These are phyloP conservation scores for Aphidius ervi DNA, from an alignment of 1,140 invertebrate species.

Conservation along the genomic window DNA sequence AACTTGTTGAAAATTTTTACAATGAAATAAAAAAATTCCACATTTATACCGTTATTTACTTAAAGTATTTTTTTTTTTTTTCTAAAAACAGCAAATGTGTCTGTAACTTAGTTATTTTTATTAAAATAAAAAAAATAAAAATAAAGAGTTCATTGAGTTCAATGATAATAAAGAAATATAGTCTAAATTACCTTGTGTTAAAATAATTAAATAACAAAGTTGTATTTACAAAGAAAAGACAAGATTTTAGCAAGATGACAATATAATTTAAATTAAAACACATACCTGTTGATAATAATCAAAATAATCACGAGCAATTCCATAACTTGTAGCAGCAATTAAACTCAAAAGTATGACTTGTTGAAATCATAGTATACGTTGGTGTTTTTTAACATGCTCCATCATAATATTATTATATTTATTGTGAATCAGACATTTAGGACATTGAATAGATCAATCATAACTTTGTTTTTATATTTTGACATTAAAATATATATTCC, in stretches of 20 bases:
- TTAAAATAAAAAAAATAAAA: neutral
- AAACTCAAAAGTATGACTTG: constrained; percentile 25
- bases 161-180: no score
- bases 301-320: constrained; percentile 28
- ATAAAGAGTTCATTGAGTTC: neutral
- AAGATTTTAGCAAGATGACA: neutral
- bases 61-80: no score
- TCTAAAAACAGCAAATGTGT: no score
- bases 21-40: no score
- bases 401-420: constrained; percentile 4
- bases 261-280: neutral
- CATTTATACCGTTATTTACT: no score
- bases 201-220: no score
- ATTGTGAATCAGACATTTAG: neutral
- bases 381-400: constrained; percentile 5
- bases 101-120: neutral
- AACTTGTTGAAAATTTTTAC: no score
- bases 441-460: constrained; percentile 11
- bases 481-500: neutral
- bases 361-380: constrained; percentile 26
- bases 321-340: constrained; percentile 25
- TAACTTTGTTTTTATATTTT: constrained; percentile 2
- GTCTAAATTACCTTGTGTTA: no score
- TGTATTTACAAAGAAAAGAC: neutral
- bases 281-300: constrained; percentile 31